These are phyloP conservation scores for Propithecus coquereli DNA, from an alignment of 2,113 vertebrate genomes.

Conservation along the genomic window DNA sequence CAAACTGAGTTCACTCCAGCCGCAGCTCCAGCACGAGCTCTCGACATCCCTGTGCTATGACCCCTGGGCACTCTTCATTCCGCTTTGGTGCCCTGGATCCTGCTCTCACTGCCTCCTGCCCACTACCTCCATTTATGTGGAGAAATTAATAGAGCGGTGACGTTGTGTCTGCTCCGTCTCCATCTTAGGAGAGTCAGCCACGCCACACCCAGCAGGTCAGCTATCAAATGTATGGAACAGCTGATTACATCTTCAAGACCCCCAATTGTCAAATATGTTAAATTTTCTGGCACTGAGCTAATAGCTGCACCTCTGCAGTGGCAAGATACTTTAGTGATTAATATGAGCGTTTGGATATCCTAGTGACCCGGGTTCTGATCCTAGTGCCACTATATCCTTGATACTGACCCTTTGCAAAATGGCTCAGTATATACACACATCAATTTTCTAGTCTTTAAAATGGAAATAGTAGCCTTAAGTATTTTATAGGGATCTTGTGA, in stretches of 20 bases:
- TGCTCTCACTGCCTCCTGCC: background rate
- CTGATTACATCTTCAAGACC: background rate
- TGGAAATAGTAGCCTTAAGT: background rate
- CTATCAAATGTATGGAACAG: background rate
- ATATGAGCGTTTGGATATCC: too few relatives aligned
- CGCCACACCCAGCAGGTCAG: background rate
- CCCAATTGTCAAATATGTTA: background rate
- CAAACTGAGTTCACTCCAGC: background rate
- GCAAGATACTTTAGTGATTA: background rate
- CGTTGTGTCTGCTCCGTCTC: background rate
- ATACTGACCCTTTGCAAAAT: background rate
- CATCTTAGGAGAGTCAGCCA: background rate
- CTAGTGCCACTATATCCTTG: background rate
- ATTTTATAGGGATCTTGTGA: background rate
- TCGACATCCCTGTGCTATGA: background rate
- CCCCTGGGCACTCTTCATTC: background rate
- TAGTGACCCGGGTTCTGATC: background rate
- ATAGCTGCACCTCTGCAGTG: background rate
- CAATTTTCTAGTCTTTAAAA: conserved; percentile 43
- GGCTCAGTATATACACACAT: background rate
- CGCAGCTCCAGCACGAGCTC: background rate
- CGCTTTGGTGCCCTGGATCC: background rate
- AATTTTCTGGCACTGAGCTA: background rate
- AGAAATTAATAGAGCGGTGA: background rate
- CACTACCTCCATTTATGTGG: background rate